Percentiles rank a stretch among this genome's conserved stretches.
These are phyloP conservation scores for Cynopterus brachyotis DNA, from an alignment of 2,113 vertebrate species.

Conservation along the genomic window DNA sequence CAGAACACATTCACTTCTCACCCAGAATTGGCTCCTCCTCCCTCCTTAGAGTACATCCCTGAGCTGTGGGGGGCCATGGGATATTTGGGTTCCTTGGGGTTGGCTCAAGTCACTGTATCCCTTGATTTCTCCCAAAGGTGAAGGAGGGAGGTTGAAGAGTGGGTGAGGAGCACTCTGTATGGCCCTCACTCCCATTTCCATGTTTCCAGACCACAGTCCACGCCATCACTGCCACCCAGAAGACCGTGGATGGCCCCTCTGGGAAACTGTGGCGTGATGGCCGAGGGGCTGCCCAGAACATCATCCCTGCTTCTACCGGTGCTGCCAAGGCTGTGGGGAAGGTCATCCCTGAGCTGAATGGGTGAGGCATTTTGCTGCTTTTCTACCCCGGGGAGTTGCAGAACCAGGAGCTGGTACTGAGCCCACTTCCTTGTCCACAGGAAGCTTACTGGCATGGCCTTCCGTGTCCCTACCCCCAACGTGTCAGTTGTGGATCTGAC, in stretches of 20 bases:
- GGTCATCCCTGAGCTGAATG: conserved; percentile 97
- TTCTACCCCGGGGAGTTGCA: background rate
- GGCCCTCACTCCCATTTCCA: background rate
- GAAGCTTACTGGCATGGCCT: conserved; percentile 98
- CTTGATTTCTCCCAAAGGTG: background rate
- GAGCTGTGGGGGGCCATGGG: background rate
- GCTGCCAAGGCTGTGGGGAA: conserved; percentile 98
- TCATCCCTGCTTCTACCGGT: conserved; percentile 97
- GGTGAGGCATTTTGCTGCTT: conserved; percentile 82
- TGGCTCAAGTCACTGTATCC: background rate
- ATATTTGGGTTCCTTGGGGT: background rate
- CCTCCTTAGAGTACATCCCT: background rate
- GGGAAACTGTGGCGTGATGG: conserved; percentile 97
- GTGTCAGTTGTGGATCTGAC: conserved; percentile 98
- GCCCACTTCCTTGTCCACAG: conserved; percentile 71
- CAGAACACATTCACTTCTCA: background rate
- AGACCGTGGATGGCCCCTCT: conserved; percentile 97
- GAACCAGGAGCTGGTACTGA: background rate
- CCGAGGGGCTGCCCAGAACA: conserved; percentile 96
- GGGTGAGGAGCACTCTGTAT: rapidly evolving
- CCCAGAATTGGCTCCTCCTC: background rate
- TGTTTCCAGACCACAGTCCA: conserved; percentile 94
- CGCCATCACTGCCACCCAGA: conserved; percentile 97
- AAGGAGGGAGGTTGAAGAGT: background rate
- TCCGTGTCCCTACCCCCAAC: conserved; percentile 97